Base-by-base conservation (phyloP, 2,113 vertebrate genomes). In the Nematolebias whitei region DNA sequence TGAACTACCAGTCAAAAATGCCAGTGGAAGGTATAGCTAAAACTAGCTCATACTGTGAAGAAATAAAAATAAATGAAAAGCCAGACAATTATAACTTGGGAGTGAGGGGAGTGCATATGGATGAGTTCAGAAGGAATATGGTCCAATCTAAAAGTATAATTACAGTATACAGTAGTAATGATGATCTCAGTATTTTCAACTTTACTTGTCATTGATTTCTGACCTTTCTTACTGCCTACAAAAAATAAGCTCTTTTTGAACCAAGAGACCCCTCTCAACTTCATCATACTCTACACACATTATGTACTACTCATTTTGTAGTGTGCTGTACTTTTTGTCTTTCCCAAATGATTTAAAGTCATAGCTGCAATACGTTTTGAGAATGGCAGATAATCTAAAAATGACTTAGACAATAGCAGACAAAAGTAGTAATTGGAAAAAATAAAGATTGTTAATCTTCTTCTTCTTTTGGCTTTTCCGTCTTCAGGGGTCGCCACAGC, bases 1-100 rank as follows among this genome's bases (percentile, higher is more conserved):
- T 20, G 2, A 72, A 74, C 67, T 68, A 78, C 65, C 68, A 78
- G 76, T 65, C 81, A 82, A 74, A 80, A 49, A 63, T 60, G 57
- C 43, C 32, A 35, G 58, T n/a, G 43, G 58, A 24, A 24, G 29
- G 22, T 53, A 59, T 54, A 40, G 40, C 67, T 40, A 68, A 66
- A 63, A 61, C 57, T 56, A 71, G 18, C n/a, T n/a, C n/a, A n/a
- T n/a, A n/a, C n/a, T n/a, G n/a, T n/a, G n/a, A n/a, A n/a, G n/a
- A n/a, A n/a, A n/a, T n/a, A n/a, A n/a, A n/a, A n/a, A n/a, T n/a
- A n/a, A n/a, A n/a, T n/a, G n/a, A n/a, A n/a, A n/a, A 45, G 4
- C 20, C 45, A 61, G 60, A 22, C 16, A 70, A 68, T 61, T 83
- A 81, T 64, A 73, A 68, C 26, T 35, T 16, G 20, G 40, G 48